Percentiles rank a stretch among this genome's conserved stretches.
Conservation (phyloP, 2,113 vertebrate species). For the Salvator merianae region DNA sequence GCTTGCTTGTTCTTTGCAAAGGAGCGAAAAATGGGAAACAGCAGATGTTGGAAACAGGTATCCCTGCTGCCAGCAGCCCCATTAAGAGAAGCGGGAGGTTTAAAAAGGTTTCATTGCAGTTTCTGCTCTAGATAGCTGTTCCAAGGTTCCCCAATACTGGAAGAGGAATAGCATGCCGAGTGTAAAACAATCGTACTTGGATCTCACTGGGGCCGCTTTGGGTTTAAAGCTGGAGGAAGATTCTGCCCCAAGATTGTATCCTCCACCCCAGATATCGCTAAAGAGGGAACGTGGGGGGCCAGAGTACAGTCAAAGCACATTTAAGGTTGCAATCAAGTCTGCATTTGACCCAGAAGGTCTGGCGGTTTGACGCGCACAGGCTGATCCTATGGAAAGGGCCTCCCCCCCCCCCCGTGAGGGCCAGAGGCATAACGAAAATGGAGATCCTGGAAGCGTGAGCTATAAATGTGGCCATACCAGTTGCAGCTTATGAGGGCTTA, state of each 20-base stretch:
- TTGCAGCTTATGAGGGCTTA: not conserved
- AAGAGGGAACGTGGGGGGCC: not conserved
- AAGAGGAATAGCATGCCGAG: not conserved
- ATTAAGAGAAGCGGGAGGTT: no score
- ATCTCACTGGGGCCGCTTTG: not conserved
- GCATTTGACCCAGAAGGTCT: not conserved
- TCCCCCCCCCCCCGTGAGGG: not conserved
- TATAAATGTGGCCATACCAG: not conserved
- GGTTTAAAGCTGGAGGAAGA: not conserved
- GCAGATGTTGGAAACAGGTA: not conserved
- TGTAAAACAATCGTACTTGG: not conserved
- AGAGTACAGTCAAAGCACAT: no score
- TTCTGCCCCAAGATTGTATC: not conserved
- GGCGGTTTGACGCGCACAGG: not conserved
- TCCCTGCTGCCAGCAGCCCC: not conserved
- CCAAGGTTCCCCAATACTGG: not conserved
- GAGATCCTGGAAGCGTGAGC: not conserved
- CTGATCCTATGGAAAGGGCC: no score
- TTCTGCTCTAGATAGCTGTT: not conserved
- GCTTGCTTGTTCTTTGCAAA: not conserved
- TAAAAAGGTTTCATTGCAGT: not conserved
- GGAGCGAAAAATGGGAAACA: not conserved
- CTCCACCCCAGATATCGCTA: not conserved
- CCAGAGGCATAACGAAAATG: not conserved
- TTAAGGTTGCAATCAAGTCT: not conserved